Percentiles rank a stretch among this genome's conserved stretches.
These are phyloP conservation scores for Erpobdella octoculata DNA, from an alignment of 2,888 invertebrate genomes.

Conservation along the genomic window DNA sequence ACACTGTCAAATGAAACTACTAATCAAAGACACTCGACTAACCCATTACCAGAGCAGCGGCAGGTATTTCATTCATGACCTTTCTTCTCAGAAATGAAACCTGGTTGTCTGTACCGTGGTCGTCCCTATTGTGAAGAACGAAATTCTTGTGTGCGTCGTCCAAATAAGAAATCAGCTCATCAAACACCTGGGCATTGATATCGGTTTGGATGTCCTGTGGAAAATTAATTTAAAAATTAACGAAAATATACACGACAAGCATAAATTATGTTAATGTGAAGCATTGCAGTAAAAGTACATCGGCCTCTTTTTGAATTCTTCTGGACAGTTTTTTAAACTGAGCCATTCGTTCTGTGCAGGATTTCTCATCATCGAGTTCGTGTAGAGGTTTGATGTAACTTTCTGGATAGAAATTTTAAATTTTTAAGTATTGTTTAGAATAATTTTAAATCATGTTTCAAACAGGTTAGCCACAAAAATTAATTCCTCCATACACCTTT, in stretches of 20 bases:
- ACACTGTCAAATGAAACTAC: neutral
- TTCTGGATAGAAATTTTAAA: conserved; percentile 27
- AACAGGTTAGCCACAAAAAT: neutral
- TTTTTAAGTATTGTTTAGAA: neutral
- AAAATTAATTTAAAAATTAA: neutral
- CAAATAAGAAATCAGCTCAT: conserved; percentile 43
- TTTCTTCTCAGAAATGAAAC: conserved; percentile 7
- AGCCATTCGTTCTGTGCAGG: conserved; percentile 10
- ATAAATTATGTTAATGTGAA: neutral
- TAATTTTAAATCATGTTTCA: neutral
- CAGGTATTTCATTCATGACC: conserved; percentile 43
- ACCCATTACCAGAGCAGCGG: conserved; percentile 47
- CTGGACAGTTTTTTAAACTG: conserved; percentile 9
- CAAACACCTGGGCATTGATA: conserved; percentile 45
- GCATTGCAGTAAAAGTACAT: neutral
- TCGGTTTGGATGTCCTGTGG: conserved; percentile 43
- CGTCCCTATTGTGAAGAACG: neutral
- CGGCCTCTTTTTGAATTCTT: neutral
- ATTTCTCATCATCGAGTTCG: neutral
- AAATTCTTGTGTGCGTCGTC: conserved; percentile 38
- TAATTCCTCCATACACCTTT: too few species aligned
- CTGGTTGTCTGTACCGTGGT: conserved; percentile 40
- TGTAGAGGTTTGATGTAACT: conserved; percentile 1
- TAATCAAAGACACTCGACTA: neutral
- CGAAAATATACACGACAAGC: neutral